These are phyloP conservation scores for Enteromius treurensis DNA, from an alignment of 2,797 vertebrate species.

Conservation along the genomic window DNA sequence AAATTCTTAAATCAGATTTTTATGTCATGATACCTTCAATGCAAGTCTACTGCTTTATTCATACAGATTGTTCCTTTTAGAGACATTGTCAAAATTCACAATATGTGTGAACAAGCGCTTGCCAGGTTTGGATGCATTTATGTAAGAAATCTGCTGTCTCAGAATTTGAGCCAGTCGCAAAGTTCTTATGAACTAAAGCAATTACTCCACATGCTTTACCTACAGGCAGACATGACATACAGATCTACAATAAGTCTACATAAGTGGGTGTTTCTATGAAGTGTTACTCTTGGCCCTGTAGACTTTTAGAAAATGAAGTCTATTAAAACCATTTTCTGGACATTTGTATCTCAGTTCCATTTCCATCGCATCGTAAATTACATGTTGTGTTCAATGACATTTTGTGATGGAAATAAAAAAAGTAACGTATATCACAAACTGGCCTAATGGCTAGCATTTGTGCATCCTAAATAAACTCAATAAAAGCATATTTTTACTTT, in stretches of 20 bases:
- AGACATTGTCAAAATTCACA: neutral
- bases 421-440: neutral
- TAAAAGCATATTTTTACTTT: neutral
- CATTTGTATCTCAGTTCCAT: neutral
- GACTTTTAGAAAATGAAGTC: neutral
- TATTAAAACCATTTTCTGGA: neutral
- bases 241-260: neutral
- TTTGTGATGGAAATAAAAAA: neutral
- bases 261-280: constrained; percentile 1
- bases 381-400: neutral
- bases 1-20: neutral
- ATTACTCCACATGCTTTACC: neutral
- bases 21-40: neutral
- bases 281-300: neutral
- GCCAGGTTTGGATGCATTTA: neutral
- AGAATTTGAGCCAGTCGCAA: neutral
- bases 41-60: neutral
- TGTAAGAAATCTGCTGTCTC: neutral
- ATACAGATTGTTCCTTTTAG: neutral
- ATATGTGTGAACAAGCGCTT: neutral
- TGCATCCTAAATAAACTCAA: neutral
- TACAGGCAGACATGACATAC: neutral
- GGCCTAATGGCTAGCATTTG: neutral
- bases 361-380: neutral
- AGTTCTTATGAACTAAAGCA: neutral